Conservation (phyloP, 2,888 invertebrate species). For the Drosophila algonquin region DNA sequence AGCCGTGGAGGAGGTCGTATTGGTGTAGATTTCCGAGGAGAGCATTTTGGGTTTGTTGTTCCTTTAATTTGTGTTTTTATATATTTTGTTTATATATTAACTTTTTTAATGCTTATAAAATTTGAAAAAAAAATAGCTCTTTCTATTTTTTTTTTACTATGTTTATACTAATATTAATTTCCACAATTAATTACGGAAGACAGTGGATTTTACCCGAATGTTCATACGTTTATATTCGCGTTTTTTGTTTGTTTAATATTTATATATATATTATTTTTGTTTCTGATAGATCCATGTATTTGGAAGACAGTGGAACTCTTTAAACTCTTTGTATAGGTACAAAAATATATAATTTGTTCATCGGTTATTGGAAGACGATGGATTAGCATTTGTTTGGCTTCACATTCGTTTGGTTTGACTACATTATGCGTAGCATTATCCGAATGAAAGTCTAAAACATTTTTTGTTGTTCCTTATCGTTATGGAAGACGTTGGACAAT, state of each 20-base stretch:
- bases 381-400: conserved; percentile 45
- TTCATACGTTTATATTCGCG: neutral
- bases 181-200: conserved; percentile 35
- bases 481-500: conserved; percentile 48
- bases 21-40: conserved; percentile 67
- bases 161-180: conserved; percentile 6
- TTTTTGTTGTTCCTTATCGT: conserved; percentile 14
- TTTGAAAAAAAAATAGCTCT: conserved; percentile 1
- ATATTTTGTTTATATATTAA: conserved; percentile 4
- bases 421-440: conserved; percentile 28
- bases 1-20: conserved; percentile 47
- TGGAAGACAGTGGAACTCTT: conserved; percentile 52
- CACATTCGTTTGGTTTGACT: conserved; percentile 17
- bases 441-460: conserved; percentile 3
- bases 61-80: conserved; percentile 3
- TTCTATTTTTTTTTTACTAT: conserved; percentile 3
- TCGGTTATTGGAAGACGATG: conserved; percentile 69
- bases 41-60: conserved; percentile 57
- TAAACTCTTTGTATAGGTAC: conserved; percentile 20
- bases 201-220: conserved; percentile 25
- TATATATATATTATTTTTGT: conserved; percentile 3
- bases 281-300: conserved; percentile 13
- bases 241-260: conserved; percentile 2
- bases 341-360: conserved; percentile 31
- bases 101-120: conserved; percentile 2